Percentiles rank a stretch among this genome's conserved stretches.
Conservation (phyloP, 2,797 vertebrate genomes). For the Lacerta agilis region DNA sequence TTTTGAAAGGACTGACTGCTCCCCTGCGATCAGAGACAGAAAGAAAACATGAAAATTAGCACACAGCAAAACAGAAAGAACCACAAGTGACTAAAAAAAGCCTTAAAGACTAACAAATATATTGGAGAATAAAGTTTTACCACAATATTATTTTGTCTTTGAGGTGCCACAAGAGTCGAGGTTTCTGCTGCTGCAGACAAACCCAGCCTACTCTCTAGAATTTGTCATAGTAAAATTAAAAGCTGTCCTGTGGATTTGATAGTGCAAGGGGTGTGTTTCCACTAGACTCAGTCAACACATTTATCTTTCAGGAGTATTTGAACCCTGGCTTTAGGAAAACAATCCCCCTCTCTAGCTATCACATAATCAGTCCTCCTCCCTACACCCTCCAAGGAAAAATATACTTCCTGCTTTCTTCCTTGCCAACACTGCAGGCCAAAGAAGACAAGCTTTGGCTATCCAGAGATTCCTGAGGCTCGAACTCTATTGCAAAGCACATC, state of each 20-base stretch:
- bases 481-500: not conserved
- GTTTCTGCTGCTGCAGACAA: not conserved
- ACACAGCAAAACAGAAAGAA: conserved; percentile 17
- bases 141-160: not conserved
- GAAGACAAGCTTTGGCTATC: not conserved
- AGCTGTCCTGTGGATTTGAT: not conserved
- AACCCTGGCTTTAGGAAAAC: not conserved
- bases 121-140: not conserved
- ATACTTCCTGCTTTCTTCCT: not conserved
- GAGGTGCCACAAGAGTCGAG: not conserved
- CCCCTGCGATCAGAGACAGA: conserved; percentile 21
- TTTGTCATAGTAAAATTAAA: not conserved
- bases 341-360: not conserved
- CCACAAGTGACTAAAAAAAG: not conserved
- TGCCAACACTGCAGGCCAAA: not conserved
- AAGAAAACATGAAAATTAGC: conserved; percentile 29
- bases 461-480: not conserved
- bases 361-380: not conserved
- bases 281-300: not conserved
- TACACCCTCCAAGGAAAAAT: not conserved
- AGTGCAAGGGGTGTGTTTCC: not conserved
- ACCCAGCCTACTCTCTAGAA: not conserved
- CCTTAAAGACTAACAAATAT: not conserved
- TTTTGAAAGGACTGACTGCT: conserved; percentile 14
- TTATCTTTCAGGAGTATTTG: not conserved